phyloP scores from a whole-genome alignment of 2,113 vertebrate genomes.

The Myotis yumanensis region DNA sequence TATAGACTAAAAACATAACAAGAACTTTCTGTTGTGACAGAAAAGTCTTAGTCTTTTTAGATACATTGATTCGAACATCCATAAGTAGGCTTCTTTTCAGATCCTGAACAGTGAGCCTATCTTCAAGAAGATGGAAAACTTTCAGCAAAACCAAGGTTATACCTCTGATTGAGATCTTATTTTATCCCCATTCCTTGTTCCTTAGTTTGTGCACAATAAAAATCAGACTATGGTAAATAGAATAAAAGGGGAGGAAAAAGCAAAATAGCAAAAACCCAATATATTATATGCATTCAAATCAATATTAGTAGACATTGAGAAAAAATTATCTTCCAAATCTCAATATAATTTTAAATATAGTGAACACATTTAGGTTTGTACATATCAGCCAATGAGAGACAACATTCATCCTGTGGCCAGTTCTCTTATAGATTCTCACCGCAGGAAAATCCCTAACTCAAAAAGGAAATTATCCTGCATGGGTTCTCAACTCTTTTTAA shows the following conservation, averaged over 20 bases:
- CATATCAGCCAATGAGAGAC: background rate
- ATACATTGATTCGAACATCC: slow-evolving; percentile 40
- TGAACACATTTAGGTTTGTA: background rate
- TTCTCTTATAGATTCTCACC: background rate
- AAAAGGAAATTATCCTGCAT: background rate
- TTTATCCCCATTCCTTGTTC: background rate
- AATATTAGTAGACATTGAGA: background rate
- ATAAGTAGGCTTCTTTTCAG: slow-evolving; percentile 64
- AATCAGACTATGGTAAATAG: background rate
- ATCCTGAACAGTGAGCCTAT: slow-evolving; percentile 42
- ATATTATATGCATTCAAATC: background rate
- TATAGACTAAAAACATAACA: slow-evolving; percentile 55
- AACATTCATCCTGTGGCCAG: background rate
- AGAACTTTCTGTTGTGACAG: slow-evolving; percentile 24
- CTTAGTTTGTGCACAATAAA: background rate
- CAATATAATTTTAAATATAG: background rate
- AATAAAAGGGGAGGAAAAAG: background rate
- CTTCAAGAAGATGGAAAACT: background rate
- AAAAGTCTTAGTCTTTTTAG: background rate
- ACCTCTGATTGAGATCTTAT: background rate
- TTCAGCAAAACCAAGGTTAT: background rate
- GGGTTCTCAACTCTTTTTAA: background rate
- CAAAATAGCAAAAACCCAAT: background rate
- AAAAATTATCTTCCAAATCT: background rate
- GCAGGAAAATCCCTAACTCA: background rate